Base-by-base conservation (phyloP, 2,113 vertebrate genomes). In the Gobius niger region DNA sequence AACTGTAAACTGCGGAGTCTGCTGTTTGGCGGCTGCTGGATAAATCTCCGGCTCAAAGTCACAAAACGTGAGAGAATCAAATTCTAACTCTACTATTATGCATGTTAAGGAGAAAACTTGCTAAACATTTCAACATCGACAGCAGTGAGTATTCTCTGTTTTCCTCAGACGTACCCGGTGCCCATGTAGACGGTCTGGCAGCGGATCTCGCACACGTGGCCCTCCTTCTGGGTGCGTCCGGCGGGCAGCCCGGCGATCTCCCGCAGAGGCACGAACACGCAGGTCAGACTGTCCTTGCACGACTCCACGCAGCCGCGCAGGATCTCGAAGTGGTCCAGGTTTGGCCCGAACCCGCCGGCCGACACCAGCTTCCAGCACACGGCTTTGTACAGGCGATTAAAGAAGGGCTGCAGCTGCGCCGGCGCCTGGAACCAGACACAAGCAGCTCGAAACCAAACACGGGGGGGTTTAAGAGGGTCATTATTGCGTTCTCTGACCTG, bases 291-390 rank as follows among this genome's bases (percentile, higher is more conserved):
- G 78, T 95, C 92, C 89, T 98, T 99, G 44, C 95, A 93, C 2
- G 97, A 96, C 89, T 98, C 95, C 64, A 96, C 91, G 7, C 96
- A 97, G 44, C 92, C 93, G 2, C 93, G 94, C 9, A 98, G 86
- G 68, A 99, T 95, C 87, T 97, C 96, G 9, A 90, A 94, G 6
- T 98, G 96, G 85, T 98, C 96, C 81, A 98, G 84, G 14, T 81
- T 98, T 44, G 95, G 94, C 14, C 95, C 96, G 63, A 98, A 97
- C 56, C 97, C 98, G 40, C 97, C 96, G 0, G 94, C 96, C 8
- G 96, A 96, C 61, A 99, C 98, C 81, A 98, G 79, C 84, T 98
- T 99, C 98, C 98, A 99, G 0, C 96, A 96, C 74, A 99, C 95
- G 0, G 96, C 94, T 88, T 99, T 99, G 89, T 98, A 99, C 1